Evolutionary conservation across 2,113 vertebrate genomes (phyloP), one percentile per base, ranked within the genome.

Genomic region (Phrynocephalus versicolor): DNA sequence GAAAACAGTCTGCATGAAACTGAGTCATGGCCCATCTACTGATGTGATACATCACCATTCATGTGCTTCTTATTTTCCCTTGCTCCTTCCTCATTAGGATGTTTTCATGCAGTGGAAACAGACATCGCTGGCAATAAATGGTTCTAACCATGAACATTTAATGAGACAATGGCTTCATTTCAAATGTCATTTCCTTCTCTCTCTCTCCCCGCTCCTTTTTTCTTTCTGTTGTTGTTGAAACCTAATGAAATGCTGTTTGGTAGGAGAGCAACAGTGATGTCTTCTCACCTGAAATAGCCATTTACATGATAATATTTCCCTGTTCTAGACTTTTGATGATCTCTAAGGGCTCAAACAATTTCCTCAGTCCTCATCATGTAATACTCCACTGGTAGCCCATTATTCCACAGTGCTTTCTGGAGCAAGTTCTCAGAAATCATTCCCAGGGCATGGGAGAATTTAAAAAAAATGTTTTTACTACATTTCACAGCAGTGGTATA

Each of bases 91-190:
- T 84, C 77, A 87, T 57, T 79, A 67, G 0, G n/a, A 39, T 1
- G 2, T 37, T 64, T 14, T 71, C 35, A 86, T 0, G 3, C 35
- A 88, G 83, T 76, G 84, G 69, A 92, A 94, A 89, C 25, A 87
- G 77, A 85, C 73, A 58, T 73, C 82, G 78, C 90, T 87, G 81
- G 69, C 84, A 85, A 73, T 71, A 86, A 90, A 87, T 82, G 83
- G 57, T 85, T 6, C 15, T 79, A 82, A 87, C n/a, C 33, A 84
- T 82, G 83, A 88, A 86, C 10, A 51, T 16, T 35, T 14, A 79
- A 85, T 2, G 1, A 33, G 78, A 62, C 14, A 71, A 13, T 21
- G 55, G 81, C 76, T 83, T 58, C 57, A 76, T 88, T 92, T 89
- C 83, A 33, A 81, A 45, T 0, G 84, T 81, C 72, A 72, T 82